Percentiles rank a stretch among this genome's conserved stretches.
Evolutionary conservation across 2,888 invertebrate species (phyloP).

Genomic region (Scaptomyza polygonia): DNA sequence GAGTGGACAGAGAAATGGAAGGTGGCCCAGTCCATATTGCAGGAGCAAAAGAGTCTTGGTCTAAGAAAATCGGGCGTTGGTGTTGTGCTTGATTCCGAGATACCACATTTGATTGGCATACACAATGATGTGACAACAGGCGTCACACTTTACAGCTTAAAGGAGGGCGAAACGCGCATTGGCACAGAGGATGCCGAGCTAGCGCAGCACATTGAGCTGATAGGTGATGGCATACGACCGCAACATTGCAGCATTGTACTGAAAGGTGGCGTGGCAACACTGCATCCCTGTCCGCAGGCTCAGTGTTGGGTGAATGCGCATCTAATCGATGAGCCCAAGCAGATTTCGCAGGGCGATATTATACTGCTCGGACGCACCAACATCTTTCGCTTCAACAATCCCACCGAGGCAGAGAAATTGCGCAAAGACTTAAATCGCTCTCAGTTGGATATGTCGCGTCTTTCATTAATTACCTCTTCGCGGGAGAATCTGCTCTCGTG

Average conservation of each 20-base stretch:
- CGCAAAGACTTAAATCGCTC: constrained; percentile 89
- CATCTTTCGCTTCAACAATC: constrained; percentile 95
- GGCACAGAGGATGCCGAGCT: constrained; percentile 89
- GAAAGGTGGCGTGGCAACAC: constrained; percentile 89
- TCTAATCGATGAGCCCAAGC: constrained; percentile 90
- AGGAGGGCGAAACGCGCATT: constrained; percentile 94
- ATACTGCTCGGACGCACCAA: constrained; percentile 91
- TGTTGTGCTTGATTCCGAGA: constrained; percentile 94
- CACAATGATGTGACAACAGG: constrained; percentile 96
- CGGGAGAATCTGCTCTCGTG: constrained; percentile 88
- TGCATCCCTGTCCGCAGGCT: constrained; percentile 89
- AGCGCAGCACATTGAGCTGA: constrained; percentile 90
- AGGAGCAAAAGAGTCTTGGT: constrained; percentile 94
- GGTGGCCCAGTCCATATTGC: constrained; percentile 93
- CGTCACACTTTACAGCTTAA: constrained; percentile 94
- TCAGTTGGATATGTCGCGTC: constrained; percentile 90
- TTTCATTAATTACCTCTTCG: constrained; percentile 91
- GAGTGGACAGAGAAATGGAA: constrained; percentile 98
- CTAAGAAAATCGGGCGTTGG: constrained; percentile 94
- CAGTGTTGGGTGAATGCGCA: constrained; percentile 94
- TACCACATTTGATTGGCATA: constrained; percentile 96
- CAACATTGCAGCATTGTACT: constrained; percentile 92
- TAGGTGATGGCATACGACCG: constrained; percentile 90
- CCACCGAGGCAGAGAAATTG: constrained; percentile 93
- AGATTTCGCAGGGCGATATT: constrained; percentile 92